Evolutionary conservation across 1,140 invertebrate species (phyloP).

Genomic region (Chrysomallon squamiferum): DNA sequence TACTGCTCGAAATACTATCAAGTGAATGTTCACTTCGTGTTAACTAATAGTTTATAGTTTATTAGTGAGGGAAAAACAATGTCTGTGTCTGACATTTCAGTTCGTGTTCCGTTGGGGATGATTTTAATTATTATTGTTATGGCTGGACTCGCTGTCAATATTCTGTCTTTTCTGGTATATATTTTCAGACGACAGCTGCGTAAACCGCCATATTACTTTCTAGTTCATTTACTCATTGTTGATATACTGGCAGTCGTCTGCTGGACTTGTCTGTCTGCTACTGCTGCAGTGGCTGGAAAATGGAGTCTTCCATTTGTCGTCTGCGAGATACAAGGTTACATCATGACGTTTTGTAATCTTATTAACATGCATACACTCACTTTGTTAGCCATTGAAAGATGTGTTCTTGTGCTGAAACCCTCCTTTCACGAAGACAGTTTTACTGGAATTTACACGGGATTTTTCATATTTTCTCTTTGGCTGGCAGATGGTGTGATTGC

Average conservation of each 20-base stretch:
- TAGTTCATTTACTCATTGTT: neutral
- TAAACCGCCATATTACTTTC: neutral
- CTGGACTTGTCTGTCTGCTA: neutral
- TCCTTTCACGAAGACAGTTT: constrained; percentile 1
- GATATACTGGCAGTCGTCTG: neutral
- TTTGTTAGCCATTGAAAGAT: neutral
- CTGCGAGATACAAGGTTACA: neutral
- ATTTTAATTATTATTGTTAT: neutral
- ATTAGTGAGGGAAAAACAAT: neutral
- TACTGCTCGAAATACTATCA: neutral
- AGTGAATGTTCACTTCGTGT: neutral
- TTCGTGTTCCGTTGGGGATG: neutral
- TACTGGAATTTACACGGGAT: neutral
- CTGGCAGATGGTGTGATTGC: neutral
- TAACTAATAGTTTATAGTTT: neutral
- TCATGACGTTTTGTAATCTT: neutral
- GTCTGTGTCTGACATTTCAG: neutral
- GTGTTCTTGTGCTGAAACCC: neutral
- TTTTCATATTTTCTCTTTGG: neutral
- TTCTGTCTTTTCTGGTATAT: neutral
- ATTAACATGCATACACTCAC: constrained; percentile 4
- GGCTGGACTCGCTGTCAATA: neutral
- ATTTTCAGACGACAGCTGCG: neutral
- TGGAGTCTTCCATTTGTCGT: constrained; percentile 1
- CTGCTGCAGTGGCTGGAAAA: neutral